Base-by-base conservation (phyloP, 2,888 invertebrate genomes). In the Luffia ferchaultella region DNA sequence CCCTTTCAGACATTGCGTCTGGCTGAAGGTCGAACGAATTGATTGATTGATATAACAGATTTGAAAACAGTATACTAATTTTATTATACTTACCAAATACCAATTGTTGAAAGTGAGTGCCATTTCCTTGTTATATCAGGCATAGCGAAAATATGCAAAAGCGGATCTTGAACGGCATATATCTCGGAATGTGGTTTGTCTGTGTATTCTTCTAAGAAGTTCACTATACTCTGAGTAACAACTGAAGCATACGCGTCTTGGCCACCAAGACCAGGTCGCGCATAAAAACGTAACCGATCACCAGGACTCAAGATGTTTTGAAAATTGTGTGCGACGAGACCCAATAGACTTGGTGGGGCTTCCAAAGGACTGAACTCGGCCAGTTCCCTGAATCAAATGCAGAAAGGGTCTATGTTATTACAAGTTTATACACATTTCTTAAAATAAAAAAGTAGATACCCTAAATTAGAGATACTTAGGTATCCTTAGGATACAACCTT, bases 81-180 rank as follows among this genome's bases (percentile, higher is more conserved):
- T n/a, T n/a, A n/a, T n/a, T 30, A 12, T 16, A 65, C 79, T 72
- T 58, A 83, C 83, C 83, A 82, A 55, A 83, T 65, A n/a, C 69
- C 74, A 20, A 79, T 60, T 1, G 68, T 70, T 0, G 78, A 76
- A 1, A 82, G 57, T 1, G 78, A 67, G 47, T 68, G 60, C 82
- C 80, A 83, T 18, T 75, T 69, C 16, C 59, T 64, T 1, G 64
- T 57, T 0, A 73, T 62, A 58, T 82, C 82, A 15, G 82, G 80
- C 17, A 80, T 50, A 0, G 73, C 79, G 3, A 78, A 53, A 1
- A 83, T 59, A 54, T 68, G 64, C 59, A 82, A 53, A 18, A 62
- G 65, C 0, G 62, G 66, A 20, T 70, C 65, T 59, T 82, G 80
- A 52, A 75, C 63, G 0, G 59, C 16, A 1, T 68, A 51, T 0